A percentile compares a stretch with the other conserved stretches of the same genome.
These are phyloP conservation scores for Meliscaeva auricollis DNA, from an alignment of 2,888 invertebrate genomes.

Conservation along the genomic window DNA sequence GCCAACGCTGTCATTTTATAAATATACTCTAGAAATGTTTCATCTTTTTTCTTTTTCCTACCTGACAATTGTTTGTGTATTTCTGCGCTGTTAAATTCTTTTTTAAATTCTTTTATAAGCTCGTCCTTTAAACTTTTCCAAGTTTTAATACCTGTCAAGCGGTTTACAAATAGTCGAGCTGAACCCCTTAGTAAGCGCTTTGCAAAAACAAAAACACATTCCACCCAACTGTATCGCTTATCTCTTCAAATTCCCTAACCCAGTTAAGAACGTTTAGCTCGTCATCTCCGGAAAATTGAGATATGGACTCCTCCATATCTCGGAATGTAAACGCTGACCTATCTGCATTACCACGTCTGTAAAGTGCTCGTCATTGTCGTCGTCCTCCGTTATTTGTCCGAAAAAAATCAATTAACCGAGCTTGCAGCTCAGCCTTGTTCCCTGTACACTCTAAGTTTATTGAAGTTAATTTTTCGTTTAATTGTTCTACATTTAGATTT, in stretches of 20 bases:
- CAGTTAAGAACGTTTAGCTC: not conserved
- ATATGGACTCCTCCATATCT: slow-evolving; percentile 9
- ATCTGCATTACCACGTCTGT: not conserved
- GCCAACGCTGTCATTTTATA: slow-evolving; percentile 18
- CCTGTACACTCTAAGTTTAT: not conserved
- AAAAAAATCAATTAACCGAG: not conserved
- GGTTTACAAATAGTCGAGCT: slow-evolving; percentile 14
- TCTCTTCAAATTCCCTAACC: slow-evolving; percentile 13
- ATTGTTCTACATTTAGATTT: not conserved
- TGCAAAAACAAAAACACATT: slow-evolving; percentile 18
- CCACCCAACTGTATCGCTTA: slow-evolving; percentile 20
- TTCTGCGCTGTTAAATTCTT: slow-evolving; percentile 11
- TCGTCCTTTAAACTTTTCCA: slow-evolving; percentile 11
- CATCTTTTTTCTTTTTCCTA: slow-evolving; percentile 22
- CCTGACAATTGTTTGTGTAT: not conserved
- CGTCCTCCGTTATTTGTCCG: not conserved
- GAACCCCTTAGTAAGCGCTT: slow-evolving; percentile 23
- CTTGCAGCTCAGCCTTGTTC: slow-evolving; percentile 24
- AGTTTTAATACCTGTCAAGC: not conserved
- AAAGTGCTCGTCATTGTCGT: not conserved
- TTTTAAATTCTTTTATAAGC: not conserved
- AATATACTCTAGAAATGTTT: slow-evolving; percentile 16
- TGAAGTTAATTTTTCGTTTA: not conserved
- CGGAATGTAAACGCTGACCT: slow-evolving; percentile 4
- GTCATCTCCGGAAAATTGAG: slow-evolving; percentile 7